phyloP scores from a whole-genome alignment of 1,140 invertebrate genomes.

The Ephestia elutella region DNA sequence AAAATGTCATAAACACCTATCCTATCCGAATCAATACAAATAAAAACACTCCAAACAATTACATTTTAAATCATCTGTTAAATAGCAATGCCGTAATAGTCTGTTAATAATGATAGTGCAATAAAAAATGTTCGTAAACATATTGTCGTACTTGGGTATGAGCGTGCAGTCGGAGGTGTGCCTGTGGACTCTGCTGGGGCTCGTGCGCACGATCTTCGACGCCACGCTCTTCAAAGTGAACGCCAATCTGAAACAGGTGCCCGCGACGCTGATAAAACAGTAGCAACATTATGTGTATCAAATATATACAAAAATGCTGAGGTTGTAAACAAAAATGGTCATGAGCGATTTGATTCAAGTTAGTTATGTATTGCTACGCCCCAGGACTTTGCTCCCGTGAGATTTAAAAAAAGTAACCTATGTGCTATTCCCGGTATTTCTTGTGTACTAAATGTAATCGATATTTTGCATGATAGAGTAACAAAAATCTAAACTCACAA shows the following conservation, averaged over 20 bases:
- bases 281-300: background rate
- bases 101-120: background rate
- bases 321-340: no score
- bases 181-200: conserved; percentile 57
- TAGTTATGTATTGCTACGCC: no score
- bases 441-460: no score
- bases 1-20: background rate
- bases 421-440: no score
- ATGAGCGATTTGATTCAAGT: no score
- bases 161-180: conserved; percentile 58
- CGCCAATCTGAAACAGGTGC: conserved; percentile 64
- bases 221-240: conserved; percentile 67
- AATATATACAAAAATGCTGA: no score
- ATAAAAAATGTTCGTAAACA: conserved; percentile 42
- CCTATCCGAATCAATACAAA: background rate
- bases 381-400: no score
- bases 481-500: no score
- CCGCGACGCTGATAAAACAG: background rate
- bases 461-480: no score
- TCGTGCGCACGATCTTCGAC: conserved; percentile 60
- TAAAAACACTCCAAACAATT: background rate
- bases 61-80: background rate
- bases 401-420: no score
- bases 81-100: background rate
- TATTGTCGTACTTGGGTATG: conserved; percentile 59